phyloP scores from a whole-genome alignment of 2,888 invertebrate genomes.

The Conistra vaccinii region DNA sequence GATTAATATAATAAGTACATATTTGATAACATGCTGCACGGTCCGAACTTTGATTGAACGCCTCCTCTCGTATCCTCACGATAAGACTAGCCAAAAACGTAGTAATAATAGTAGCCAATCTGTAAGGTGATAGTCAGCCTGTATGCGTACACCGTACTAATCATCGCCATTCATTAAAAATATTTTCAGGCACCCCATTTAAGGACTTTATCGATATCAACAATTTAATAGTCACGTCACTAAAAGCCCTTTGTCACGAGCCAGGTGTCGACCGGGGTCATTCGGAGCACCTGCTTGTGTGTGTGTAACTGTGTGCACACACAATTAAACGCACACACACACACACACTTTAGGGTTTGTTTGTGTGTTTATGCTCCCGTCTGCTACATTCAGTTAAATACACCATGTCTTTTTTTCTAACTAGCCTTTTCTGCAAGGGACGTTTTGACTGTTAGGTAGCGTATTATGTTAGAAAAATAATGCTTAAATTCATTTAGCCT shows the following conservation, averaged over 20 bases:
- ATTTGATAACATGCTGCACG: neutral
- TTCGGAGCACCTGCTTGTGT: conserved; percentile 59
- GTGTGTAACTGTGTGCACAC: conserved; percentile 51
- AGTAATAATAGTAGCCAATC: neutral
- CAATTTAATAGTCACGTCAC: conserved; percentile 63
- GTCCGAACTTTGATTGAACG: neutral
- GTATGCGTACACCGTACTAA: too few species aligned
- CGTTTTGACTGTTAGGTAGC: neutral
- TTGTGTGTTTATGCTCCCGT: conserved; percentile 55
- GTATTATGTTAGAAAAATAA: neutral
- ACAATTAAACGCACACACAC: conserved; percentile 24
- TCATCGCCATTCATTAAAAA: neutral
- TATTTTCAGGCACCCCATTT: neutral
- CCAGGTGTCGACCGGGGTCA: conserved; percentile 84
- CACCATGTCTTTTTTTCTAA: conserved; percentile 48
- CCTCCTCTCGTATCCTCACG: neutral
- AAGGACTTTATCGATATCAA: conserved; percentile 62
- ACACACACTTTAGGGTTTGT: conserved; percentile 32
- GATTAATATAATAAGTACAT: neutral
- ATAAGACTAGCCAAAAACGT: neutral
- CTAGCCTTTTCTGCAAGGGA: conserved; percentile 7
- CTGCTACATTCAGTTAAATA: conserved; percentile 59
- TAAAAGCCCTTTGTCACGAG: conserved; percentile 77
- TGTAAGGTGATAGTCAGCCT: neutral
- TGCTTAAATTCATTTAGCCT: neutral